Evolutionary conservation across 2,113 vertebrate genomes (phyloP), one percentile per base, ranked within the genome.

Genomic region (Regulus satrapa): DNA sequence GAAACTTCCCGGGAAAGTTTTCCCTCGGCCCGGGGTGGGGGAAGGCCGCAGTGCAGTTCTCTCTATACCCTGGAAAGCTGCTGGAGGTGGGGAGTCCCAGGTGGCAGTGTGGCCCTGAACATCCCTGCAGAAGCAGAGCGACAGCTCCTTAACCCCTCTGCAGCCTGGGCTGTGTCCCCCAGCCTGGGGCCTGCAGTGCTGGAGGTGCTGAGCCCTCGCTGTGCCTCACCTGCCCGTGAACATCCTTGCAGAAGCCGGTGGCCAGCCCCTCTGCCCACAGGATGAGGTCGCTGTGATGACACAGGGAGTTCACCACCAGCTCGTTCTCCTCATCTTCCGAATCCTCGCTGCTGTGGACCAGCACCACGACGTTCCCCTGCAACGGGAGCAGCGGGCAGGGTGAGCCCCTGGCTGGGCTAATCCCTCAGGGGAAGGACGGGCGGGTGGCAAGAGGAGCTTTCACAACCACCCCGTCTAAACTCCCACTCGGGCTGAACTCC

Each of bases 161-260:
- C 56, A 83, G 62, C 32, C 64, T 20, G 17, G 41, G 45, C 49
- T 14, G 5, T 6, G 8, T 68, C 58, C 19, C 8, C 0, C 0
- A 6, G 3, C 14, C 31, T 55, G 0, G 0, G 23, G 45, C 38
- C 52, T 14, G 55, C 41, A 5, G 49, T 0, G 14, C 0, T 19
- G 40, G n/a, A n/a, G n/a, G n/a, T n/a, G n/a, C n/a, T n/a, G n/a
- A n/a, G n/a, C n/a, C n/a, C n/a, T n/a, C 34, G 46, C 56, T 3
- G 1, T 15, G 40, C 24, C 0, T 81, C 77, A 99, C 99, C 99
- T 99, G 98, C 32, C 99, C 99, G 0, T 99, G 99, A 11, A 99
- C 98, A 13, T 99, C 99, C 96, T 97, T 99, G 97, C 99, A 99
- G 98, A 98, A 99, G 26, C 99, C 99, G 0, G 99, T 99, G 10